These are phyloP conservation scores for Phrynocephalus guinanensis DNA, from an alignment of 2,797 vertebrate species.

Conservation along the genomic window DNA sequence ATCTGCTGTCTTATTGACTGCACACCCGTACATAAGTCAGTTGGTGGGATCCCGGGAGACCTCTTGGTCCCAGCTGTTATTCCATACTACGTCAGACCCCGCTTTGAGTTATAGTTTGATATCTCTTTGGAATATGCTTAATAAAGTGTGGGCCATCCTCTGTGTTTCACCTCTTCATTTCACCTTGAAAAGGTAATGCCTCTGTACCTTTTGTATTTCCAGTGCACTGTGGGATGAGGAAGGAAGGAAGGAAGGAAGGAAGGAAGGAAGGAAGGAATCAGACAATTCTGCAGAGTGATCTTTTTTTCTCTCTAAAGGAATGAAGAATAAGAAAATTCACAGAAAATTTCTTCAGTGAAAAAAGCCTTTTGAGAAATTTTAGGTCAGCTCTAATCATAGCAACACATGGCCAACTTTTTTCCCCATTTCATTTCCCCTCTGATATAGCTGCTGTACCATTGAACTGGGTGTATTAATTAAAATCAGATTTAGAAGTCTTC, in stretches of 20 bases:
- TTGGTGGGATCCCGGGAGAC: no score
- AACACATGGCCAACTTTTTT: neutral
- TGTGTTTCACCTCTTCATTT: no score
- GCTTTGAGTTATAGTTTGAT: no score
- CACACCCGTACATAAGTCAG: no score
- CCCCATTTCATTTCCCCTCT: neutral
- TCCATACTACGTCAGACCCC: no score
- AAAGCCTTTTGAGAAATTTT: neutral
- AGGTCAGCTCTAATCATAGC: neutral
- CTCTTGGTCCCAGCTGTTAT: no score
- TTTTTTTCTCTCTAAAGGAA: neutral
- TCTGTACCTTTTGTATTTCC: neutral
- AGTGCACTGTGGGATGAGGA: neutral
- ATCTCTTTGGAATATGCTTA: no score
- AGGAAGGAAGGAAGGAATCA: neutral
- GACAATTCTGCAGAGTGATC: neutral
- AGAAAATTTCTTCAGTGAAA: neutral
- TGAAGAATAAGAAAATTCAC: neutral
- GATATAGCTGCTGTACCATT: neutral
- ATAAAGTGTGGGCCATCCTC: no score
- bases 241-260: neutral
- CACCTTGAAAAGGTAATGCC: neutral
- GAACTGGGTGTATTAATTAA: constrained; percentile 35
- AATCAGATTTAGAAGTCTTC: constrained; percentile 19
- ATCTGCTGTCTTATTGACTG: no score